phyloP scores from a whole-genome alignment of 2,113 vertebrate genomes.

The Brachyhypopomus gauderio region DNA sequence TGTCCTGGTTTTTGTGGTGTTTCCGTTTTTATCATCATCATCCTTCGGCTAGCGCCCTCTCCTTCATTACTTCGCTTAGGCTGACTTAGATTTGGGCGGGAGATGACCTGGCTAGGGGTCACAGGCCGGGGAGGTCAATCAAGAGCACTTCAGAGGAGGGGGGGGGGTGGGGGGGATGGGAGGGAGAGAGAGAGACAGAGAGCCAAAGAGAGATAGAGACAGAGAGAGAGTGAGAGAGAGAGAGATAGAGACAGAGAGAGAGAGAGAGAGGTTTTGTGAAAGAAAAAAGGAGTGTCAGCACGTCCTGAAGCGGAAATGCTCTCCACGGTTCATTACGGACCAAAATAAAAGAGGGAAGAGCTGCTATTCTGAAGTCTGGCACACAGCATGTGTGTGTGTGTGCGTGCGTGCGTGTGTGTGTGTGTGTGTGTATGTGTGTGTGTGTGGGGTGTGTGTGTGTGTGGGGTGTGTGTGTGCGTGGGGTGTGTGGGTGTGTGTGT shows the following conservation, averaged over 20 bases:
- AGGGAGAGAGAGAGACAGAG: background rate
- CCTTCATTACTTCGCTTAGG: too few species aligned
- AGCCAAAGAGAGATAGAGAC: background rate
- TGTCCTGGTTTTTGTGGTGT: too few species aligned
- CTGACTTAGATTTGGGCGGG: background rate
- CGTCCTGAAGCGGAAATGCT: constrained; percentile 67
- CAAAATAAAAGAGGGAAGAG: constrained; percentile 61
- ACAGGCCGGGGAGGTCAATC: constrained; percentile 19
- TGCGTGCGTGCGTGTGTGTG: background rate
- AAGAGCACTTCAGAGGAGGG: too few species aligned
- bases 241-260: constrained; percentile 6
- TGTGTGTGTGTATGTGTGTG: constrained; percentile 21
- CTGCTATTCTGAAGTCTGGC: constrained; percentile 16
- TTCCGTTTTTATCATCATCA: too few species aligned
- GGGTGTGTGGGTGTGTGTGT: too few species aligned
- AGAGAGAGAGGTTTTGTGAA: constrained; percentile 29
- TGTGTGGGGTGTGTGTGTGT: too few species aligned
- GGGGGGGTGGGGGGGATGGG: background rate
- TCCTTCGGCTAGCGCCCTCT: too few species aligned
- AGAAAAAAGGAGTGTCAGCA: constrained; percentile 46
- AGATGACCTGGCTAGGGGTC: constrained; percentile 34
- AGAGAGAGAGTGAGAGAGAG: constrained; percentile 36
- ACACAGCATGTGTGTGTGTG: constrained; percentile 11
- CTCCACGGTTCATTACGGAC: constrained; percentile 72
- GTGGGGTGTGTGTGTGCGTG: too few species aligned